These are phyloP conservation scores for Drosophila arawakana DNA, from an alignment of 1,140 invertebrate species.

Conservation along the genomic window DNA sequence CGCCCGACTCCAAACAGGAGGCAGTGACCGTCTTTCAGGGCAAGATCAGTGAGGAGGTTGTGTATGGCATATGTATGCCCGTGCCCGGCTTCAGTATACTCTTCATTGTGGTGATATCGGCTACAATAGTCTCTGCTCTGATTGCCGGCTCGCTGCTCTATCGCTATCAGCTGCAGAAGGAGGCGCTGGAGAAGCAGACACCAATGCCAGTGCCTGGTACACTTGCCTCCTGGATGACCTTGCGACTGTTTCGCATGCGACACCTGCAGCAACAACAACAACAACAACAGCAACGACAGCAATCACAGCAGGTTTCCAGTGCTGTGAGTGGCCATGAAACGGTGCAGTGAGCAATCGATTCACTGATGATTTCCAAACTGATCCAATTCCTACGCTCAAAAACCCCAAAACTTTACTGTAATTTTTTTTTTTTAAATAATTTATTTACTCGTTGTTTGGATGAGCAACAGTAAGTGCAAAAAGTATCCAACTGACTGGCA, in stretches of 20 bases:
- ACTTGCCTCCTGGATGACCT: constrained; percentile 89
- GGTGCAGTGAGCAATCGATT: constrained; percentile 55
- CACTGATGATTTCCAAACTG: background rate
- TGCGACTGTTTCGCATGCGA: constrained; percentile 88
- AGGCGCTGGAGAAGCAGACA: constrained; percentile 85
- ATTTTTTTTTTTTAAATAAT: constrained; percentile 22
- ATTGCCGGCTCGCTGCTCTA: constrained; percentile 91
- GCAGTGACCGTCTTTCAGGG: constrained; percentile 94
- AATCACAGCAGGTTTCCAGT: constrained; percentile 39
- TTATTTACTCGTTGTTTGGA: constrained; percentile 25
- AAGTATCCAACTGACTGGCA: constrained; percentile 40
- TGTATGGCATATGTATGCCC: constrained; percentile 96
- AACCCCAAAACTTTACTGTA: constrained; percentile 4
- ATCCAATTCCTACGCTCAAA: background rate
- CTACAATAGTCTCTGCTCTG: constrained; percentile 92
- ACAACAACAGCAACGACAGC: constrained; percentile 43
- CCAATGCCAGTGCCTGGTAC: constrained; percentile 86
- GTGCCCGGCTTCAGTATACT: constrained; percentile 94
- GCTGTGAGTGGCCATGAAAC: constrained; percentile 63
- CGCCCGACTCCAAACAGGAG: constrained; percentile 91
- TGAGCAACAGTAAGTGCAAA: constrained; percentile 9
- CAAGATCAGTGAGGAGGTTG: constrained; percentile 93
- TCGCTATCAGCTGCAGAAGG: constrained; percentile 90
- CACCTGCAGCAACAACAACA: constrained; percentile 74
- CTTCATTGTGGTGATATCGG: constrained; percentile 93